phyloP scores from a whole-genome alignment of 2,113 vertebrate species.

The Myanophis thanlyinensis region DNA sequence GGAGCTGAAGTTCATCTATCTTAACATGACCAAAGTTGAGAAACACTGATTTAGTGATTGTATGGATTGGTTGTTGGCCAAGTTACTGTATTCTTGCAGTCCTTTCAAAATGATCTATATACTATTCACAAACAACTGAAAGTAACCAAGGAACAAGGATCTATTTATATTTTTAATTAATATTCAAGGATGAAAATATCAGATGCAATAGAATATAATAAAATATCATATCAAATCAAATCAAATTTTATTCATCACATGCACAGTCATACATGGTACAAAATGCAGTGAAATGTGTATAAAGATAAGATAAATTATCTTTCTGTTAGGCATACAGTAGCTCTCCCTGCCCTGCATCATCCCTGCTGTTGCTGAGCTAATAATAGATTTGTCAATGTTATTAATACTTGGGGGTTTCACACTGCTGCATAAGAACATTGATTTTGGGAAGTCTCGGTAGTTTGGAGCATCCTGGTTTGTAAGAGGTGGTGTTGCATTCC shows the following conservation, averaged over 20 bases:
- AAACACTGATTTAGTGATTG: neutral
- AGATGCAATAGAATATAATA: neutral
- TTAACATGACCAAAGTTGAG: neutral
- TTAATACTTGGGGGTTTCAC: neutral
- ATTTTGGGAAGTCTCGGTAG: neutral
- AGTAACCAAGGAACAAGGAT: neutral
- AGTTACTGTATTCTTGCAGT: neutral
- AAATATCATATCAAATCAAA: too few species aligned
- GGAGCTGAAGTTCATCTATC: neutral
- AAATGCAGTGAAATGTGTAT: too few species aligned
- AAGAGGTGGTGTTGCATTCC: neutral
- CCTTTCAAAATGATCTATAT: neutral
- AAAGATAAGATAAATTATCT: neutral
- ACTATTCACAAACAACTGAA: neutral
- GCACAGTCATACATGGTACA: too few species aligned
- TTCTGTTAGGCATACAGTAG: neutral
- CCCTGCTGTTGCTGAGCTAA: neutral
- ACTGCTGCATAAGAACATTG: neutral
- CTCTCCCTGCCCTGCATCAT: neutral
- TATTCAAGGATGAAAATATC: neutral
- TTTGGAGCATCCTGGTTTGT: neutral
- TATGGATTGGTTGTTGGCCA: neutral
- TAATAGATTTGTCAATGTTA: neutral
- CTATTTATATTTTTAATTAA: neutral
- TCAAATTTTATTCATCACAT: too few species aligned